Evolutionary conservation across 1,140 invertebrate species (phyloP).

Genomic region (Psix sp.): DNA sequence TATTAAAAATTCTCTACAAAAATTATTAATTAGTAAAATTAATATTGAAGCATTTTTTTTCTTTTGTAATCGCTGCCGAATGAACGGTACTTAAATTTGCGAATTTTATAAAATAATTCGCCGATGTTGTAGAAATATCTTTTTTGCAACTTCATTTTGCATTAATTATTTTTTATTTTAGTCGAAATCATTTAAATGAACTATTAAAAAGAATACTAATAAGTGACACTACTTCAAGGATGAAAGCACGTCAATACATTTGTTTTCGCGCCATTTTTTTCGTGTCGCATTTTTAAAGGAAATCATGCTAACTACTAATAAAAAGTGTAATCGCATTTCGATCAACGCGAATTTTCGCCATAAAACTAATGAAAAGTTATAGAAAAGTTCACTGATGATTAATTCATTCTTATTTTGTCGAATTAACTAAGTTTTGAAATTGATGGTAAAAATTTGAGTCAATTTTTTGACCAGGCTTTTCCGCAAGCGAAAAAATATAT

Average conservation of each 20-base stretch:
- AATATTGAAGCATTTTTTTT: slow-evolving; percentile 32
- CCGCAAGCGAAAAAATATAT: slow-evolving; percentile 75
- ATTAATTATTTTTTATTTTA: neutral
- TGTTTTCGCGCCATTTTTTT: slow-evolving; percentile 62
- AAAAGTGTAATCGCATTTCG: slow-evolving; percentile 21
- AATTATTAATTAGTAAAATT: slow-evolving; percentile 49
- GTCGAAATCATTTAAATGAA: slow-evolving; percentile 1
- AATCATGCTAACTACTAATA: slow-evolving; percentile 56
- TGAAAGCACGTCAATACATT: slow-evolving; percentile 60
- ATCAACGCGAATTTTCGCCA: slow-evolving; percentile 5
- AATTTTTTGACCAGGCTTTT: slow-evolving; percentile 73
- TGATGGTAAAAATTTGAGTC: slow-evolving; percentile 53
- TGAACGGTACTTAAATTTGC: slow-evolving; percentile 32
- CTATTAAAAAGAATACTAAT: too few relatives aligned
- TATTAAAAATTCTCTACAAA: slow-evolving; percentile 26
- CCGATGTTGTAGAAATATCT: neutral
- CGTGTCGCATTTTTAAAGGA: slow-evolving; percentile 51
- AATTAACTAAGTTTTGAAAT: slow-evolving; percentile 45
- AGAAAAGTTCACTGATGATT: slow-evolving; percentile 32
- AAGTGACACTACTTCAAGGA: slow-evolving; percentile 18
- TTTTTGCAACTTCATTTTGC: neutral
- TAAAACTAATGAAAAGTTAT: slow-evolving; percentile 21
- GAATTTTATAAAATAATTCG: slow-evolving; percentile 12
- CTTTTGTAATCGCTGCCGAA: slow-evolving; percentile 24
- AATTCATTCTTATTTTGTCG: slow-evolving; percentile 1